phyloP scores from a whole-genome alignment of 2,888 invertebrate species.

The Hoplodrina ambigua region DNA sequence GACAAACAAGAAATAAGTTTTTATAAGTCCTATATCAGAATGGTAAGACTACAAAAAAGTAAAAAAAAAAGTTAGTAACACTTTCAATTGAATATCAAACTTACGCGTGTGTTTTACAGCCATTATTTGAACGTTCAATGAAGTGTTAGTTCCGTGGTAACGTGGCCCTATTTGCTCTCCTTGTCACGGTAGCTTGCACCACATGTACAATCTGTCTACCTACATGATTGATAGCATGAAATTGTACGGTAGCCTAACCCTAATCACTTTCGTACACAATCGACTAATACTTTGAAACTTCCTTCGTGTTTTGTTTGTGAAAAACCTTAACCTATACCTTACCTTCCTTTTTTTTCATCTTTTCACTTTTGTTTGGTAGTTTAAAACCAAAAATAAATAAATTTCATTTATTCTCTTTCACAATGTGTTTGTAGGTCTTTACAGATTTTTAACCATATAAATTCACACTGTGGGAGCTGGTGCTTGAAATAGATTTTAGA shows the following conservation, averaged over 20 bases:
- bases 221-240: slow-evolving; percentile 17
- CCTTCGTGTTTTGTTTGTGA: background rate
- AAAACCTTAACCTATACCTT: background rate
- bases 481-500: too few relatives aligned
- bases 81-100: slow-evolving; percentile 6
- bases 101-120: slow-evolving; percentile 25
- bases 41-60: background rate
- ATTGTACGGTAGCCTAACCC: slow-evolving; percentile 3
- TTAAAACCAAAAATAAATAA: too few relatives aligned
- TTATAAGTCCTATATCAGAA: too few relatives aligned
- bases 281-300: background rate
- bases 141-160: slow-evolving; percentile 32
- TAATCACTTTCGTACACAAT: slow-evolving; percentile 17
- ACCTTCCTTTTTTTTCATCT: too few relatives aligned
- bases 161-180: slow-evolving; percentile 14
- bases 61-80: background rate
- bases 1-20: too few relatives aligned
- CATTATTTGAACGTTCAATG: slow-evolving; percentile 32
- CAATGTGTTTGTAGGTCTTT: too few relatives aligned
- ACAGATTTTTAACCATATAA: too few relatives aligned
- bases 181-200: slow-evolving; percentile 20
- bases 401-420: too few relatives aligned
- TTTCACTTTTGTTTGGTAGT: too few relatives aligned
- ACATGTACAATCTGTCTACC: background rate
- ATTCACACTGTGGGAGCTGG: too few relatives aligned